Evolutionary conservation across 2,888 invertebrate species (phyloP).

Genomic region (Himalopsyche tibetana): DNA sequence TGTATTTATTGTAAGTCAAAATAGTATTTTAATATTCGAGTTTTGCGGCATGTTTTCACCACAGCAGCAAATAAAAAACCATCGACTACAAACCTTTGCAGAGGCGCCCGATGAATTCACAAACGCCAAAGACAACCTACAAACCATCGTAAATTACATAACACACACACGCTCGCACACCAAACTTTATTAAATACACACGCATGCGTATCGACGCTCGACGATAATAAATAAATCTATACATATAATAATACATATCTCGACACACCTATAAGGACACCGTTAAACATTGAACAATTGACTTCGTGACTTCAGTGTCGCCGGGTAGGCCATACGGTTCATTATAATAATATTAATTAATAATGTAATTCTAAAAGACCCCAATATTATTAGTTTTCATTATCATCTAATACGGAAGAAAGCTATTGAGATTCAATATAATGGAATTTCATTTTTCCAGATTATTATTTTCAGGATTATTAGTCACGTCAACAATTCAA

Average conservation of each 20-base stretch:
- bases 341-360: not conserved
- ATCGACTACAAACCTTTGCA: too few species aligned
- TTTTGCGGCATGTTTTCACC: too few species aligned
- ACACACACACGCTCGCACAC: not conserved
- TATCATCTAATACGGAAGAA: conserved; percentile 25
- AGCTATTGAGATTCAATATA: conserved; percentile 16
- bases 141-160: not conserved
- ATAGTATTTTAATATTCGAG: too few species aligned
- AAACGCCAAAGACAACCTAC: not conserved
- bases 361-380: conserved; percentile 29
- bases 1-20: too few species aligned
- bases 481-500: not conserved
- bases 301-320: conserved; percentile 48
- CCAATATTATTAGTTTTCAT: conserved; percentile 32
- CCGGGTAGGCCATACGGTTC: conserved; percentile 13
- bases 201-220: not conserved
- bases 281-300: conserved; percentile 62
- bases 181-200: not conserved
- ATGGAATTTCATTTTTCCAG: not conserved
- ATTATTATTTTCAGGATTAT: too few species aligned
- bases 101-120: too few species aligned
- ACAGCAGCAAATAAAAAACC: too few species aligned
- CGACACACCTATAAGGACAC: conserved; percentile 61
- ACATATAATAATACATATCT: conserved; percentile 44
- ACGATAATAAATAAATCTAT: conserved; percentile 10